Evolutionary conservation across 2,113 vertebrate genomes (phyloP).

Genomic region (Pelecanoides urinatrix): DNA sequence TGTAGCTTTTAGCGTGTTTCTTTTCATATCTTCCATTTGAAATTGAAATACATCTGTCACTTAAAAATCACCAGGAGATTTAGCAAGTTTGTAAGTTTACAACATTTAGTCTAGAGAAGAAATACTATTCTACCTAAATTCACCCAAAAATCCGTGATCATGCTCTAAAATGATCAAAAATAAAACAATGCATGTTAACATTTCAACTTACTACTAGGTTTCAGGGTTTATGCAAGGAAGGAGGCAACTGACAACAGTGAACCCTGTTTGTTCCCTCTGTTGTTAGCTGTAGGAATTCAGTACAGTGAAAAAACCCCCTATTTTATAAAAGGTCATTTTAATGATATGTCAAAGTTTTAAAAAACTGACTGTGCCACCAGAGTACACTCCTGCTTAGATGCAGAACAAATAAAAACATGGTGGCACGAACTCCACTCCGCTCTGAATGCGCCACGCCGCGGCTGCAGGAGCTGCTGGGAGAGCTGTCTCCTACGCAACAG

Average conservation of each 20-base stretch:
- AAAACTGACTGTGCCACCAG: not conserved
- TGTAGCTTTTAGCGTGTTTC: not conserved
- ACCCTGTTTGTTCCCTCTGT: not conserved
- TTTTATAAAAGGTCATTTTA: not conserved
- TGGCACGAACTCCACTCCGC: rapidly evolving
- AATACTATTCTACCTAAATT: not conserved
- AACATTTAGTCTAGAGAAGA: not conserved
- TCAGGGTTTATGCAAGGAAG: not conserved
- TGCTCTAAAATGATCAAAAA: not conserved
- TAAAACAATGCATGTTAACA: rapidly evolving
- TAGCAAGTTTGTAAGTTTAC: not conserved
- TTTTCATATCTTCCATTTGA: not conserved
- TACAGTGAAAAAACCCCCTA: rapidly evolving
- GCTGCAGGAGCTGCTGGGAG: not conserved
- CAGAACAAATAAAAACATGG: not conserved
- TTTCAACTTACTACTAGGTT: not conserved
- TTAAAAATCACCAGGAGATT: not conserved
- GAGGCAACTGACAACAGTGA: not conserved
- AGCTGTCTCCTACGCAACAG: not conserved
- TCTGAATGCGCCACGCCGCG: rapidly evolving
- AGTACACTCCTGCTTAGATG: not conserved
- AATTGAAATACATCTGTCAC: not conserved
- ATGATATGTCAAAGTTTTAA: not conserved
- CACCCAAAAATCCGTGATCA: not conserved
- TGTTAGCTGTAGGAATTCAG: not conserved